These are phyloP conservation scores for Xestia rhomboidea DNA, from an alignment of 2,888 invertebrate genomes.

Conservation along the genomic window DNA sequence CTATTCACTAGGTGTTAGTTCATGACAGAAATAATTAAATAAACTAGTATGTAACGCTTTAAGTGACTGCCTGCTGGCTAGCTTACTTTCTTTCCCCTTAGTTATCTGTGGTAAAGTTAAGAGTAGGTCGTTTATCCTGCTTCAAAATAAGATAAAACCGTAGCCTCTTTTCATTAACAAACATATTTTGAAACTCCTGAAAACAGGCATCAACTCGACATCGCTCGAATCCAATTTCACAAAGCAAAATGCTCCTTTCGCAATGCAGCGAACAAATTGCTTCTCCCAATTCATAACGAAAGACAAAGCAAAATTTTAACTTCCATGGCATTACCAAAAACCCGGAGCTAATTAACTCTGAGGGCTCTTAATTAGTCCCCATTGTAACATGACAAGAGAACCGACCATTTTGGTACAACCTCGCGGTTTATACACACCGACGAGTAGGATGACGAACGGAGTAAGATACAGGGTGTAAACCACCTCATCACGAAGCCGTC, in stretches of 20 bases:
- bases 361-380: conserved; percentile 88
- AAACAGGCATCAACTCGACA: neutral
- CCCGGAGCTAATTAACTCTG: conserved; percentile 85
- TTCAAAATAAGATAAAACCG: neutral
- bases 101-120: no score
- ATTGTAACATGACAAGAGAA: conserved; percentile 88
- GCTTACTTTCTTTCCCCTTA: neutral
- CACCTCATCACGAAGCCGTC: no score
- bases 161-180: neutral
- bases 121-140: neutral
- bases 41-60: neutral
- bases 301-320: conserved; percentile 82
- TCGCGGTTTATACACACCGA: conserved; percentile 77
- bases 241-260: conserved; percentile 17
- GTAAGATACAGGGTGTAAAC: no score
- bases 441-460: conserved; percentile 3
- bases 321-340: conserved; percentile 79
- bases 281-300: conserved; percentile 66
- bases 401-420: conserved; percentile 83
- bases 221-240: conserved; percentile 22
- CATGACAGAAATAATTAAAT: no score
- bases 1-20: no score
- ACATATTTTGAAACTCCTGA: neutral
- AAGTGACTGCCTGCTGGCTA: neutral
- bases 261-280: conserved; percentile 68